Evolutionary conservation across 2,888 invertebrate genomes (phyloP).

Genomic region (Phalangium opilio): DNA sequence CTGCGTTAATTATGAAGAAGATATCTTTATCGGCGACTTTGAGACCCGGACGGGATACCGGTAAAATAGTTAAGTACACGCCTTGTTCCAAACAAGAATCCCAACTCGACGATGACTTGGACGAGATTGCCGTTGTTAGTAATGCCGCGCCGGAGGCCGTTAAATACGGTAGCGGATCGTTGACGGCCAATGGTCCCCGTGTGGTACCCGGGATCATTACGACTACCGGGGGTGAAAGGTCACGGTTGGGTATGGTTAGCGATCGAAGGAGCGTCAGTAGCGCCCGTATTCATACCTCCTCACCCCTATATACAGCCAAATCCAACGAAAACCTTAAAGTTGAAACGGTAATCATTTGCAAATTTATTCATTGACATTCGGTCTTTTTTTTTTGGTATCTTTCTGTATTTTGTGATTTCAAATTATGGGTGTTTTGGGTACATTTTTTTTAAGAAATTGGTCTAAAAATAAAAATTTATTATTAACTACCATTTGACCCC

Average conservation of each 20-base stretch:
- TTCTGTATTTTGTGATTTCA: too few species aligned
- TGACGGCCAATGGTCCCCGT: slow-evolving; percentile 44
- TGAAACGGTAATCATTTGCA: not conserved
- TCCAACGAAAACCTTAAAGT: slow-evolving; percentile 25
- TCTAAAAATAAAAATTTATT: too few species aligned
- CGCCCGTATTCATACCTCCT: slow-evolving; percentile 19
- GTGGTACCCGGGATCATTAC: slow-evolving; percentile 37
- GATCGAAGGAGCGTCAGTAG: slow-evolving; percentile 1
- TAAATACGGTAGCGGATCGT: slow-evolving; percentile 39
- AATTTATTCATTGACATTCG: too few species aligned
- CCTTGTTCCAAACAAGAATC: slow-evolving; percentile 28
- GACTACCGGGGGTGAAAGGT: slow-evolving; percentile 18
- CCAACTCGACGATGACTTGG: slow-evolving; percentile 25
- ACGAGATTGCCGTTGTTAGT: slow-evolving; percentile 44
- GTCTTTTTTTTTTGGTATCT: too few species aligned
- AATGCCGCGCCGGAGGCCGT: slow-evolving; percentile 40
- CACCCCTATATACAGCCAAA: slow-evolving; percentile 15
- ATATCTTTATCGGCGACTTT: not conserved
- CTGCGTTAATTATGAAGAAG: too few species aligned
- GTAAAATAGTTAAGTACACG: slow-evolving; percentile 28
- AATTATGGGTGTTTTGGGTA: too few species aligned
- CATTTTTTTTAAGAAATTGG: too few species aligned
- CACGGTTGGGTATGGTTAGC: slow-evolving; percentile 20
- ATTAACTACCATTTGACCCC: too few species aligned
- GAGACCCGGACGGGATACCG: slow-evolving; percentile 12